Evolutionary conservation across 2,113 vertebrate species (phyloP), one percentile per base, ranked within the genome.

Genomic region (Forbesichthys papilliferus): DNA sequence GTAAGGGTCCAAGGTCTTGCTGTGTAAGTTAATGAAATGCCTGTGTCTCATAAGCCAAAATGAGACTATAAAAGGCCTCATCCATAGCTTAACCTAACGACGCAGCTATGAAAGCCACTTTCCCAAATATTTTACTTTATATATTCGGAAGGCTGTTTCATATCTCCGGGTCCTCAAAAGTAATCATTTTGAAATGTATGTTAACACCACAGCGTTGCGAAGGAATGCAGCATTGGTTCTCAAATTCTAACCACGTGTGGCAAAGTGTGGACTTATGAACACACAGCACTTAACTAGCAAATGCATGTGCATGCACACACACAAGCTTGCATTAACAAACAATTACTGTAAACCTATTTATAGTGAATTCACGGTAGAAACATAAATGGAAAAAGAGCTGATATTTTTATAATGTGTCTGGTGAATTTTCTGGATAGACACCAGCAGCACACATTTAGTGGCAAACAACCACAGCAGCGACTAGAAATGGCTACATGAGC

Each of bases 221-320:
- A 81, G 81, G 80, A 90, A 85, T 74, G 81, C 70, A 70, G 78
- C 73, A 69, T 76, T 69, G 79, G 80, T 86, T 79, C 74, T 71
- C 64, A 74, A 65, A 91, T 85, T 36, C 75, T 72, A 89, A 83
- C 89, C 89, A 90, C 69, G 81, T 89, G 88, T 81, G 83, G 58
- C 54, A 4, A 14, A 62, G 73, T 74, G 79, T 66, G 71, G 27
- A 27, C 74, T 86, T 77, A 84, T 61, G 51, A 64, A 69, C 48
- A 60, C 2, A 1, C 12, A 16, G 20, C 11, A 60, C 11, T 20
- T 11, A 42, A 42, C 36, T 27, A 6, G 18, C 4, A 66, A 8
- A 16, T 12, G 48, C 33, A 3, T 13, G 33, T 51, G 33, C 46
- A 48, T 1, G 5, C 11, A 54, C 54, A 49, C 27, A 73, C 34